Evolutionary conservation across 2,888 invertebrate species (phyloP).

Genomic region (Conchocele bisecta): DNA sequence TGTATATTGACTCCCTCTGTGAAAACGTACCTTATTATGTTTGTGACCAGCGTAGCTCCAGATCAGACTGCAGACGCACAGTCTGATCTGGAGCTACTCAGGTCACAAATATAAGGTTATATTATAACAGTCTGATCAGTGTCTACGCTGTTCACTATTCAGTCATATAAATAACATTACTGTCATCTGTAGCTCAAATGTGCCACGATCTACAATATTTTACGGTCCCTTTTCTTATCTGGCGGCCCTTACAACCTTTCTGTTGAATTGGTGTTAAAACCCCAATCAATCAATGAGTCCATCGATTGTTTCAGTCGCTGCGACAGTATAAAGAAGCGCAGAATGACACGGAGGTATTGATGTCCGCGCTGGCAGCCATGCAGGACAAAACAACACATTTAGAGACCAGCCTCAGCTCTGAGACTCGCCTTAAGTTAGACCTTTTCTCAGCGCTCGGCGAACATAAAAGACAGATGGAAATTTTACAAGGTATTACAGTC

Average conservation of each 20-base stretch:
- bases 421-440: slow-evolving; percentile 98
- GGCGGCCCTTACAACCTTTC: too few relatives aligned
- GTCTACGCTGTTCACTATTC: too few relatives aligned
- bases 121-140: too few relatives aligned
- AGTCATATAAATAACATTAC: too few relatives aligned
- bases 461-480: slow-evolving; percentile 87
- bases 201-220: too few relatives aligned
- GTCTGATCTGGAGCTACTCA: background rate
- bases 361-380: slow-evolving; percentile 91
- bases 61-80: background rate
- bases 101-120: background rate
- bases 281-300: background rate
- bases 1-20: too few relatives aligned
- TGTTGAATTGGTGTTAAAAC: background rate
- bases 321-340: slow-evolving; percentile 86
- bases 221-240: too few relatives aligned
- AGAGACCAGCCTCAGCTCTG: slow-evolving; percentile 96
- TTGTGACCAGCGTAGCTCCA: background rate
- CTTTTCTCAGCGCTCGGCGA: slow-evolving; percentile 98
- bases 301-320: slow-evolving; percentile 82
- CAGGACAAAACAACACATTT: slow-evolving; percentile 96
- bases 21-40: too few relatives aligned
- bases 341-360: slow-evolving; percentile 88
- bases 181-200: too few relatives aligned
- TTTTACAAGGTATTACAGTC: slow-evolving; percentile 79